Evolutionary conservation across 2,113 vertebrate genomes (phyloP).

Genomic region (Eulemur rufifrons): DNA sequence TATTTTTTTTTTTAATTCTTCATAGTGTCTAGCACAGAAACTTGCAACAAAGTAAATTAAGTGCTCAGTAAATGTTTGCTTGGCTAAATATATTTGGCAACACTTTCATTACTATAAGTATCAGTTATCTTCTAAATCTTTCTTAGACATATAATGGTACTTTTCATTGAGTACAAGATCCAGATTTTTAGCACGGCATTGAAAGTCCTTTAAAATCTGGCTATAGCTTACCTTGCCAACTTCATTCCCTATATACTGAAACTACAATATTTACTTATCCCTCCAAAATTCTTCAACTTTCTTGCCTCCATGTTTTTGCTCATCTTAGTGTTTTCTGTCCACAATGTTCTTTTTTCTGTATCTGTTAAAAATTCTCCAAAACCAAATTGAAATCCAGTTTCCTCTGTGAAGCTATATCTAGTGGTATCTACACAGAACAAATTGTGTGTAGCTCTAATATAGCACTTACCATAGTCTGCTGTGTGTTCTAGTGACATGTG

Average conservation of each 20-base stretch:
- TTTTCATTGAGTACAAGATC: background rate
- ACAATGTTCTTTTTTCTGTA: background rate
- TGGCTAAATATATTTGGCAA: background rate
- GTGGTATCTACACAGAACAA: background rate
- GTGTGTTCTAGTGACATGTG: background rate
- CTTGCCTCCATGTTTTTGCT: background rate
- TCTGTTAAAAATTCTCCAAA: background rate
- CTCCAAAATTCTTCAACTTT: background rate
- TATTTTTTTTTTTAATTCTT: background rate
- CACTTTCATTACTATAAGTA: background rate
- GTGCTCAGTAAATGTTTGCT: background rate
- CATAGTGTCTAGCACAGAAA: background rate
- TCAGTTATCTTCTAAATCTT: background rate
- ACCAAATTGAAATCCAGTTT: background rate
- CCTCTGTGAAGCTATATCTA: background rate
- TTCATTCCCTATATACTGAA: background rate
- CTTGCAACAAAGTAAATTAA: background rate
- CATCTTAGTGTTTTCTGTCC: constrained; percentile 1
- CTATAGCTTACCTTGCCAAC: background rate
- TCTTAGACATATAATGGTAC: background rate
- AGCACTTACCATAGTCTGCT: background rate
- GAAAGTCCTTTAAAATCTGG: background rate
- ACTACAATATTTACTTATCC: background rate
- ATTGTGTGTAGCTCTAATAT: background rate
- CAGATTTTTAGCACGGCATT: background rate